Evolutionary conservation across 2,888 invertebrate species (phyloP), one percentile per base, ranked within the genome.

Genomic region (Parnassius apollo): DNA sequence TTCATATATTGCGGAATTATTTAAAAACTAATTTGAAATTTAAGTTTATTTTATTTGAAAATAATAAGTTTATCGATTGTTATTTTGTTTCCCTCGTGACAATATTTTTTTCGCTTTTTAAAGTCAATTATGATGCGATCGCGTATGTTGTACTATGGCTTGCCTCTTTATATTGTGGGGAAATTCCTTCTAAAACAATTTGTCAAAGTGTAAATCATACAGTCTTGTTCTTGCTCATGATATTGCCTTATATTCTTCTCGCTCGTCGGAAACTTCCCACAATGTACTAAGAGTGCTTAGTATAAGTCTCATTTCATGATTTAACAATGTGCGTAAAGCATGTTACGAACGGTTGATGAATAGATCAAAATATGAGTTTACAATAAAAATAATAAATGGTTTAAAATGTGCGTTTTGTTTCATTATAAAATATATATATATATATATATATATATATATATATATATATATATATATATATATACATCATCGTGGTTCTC

Each of bases 311-410:
- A 71, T 74, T 75, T 74, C 75, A 77, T 77, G 83, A 79, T 80
- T 81, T 82, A 82, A 70, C 78, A 79, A 79, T 77, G 82, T 83
- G 82, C 83, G 75, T 86, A 81, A 81, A 80, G 77, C 86, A 81
- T 82, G 80, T 83, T 81, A 85, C 87, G 87, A 88, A 86, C 81
- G 83, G 84, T 89, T 88, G 88, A 85, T 86, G 83, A 85, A 78
- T 82, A 89, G 87, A 83, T 82, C 86, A 83, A 84, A 35, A 82
- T 91, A 91, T 86, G 89, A 86, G 85, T 91, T 91, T 88, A 91
- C 88, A 87, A 85, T 86, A 86, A 88, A 84, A 86, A 85, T 82
- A 82, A 87, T 90, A 90, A 88, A 91, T 87, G 83, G 83, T 87
- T 81, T 77, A 85, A 86, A 83, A 77, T 53, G 57, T 67, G 58